Base-by-base conservation (phyloP, 2,888 invertebrate genomes). In the Leistus spinibarbis region DNA sequence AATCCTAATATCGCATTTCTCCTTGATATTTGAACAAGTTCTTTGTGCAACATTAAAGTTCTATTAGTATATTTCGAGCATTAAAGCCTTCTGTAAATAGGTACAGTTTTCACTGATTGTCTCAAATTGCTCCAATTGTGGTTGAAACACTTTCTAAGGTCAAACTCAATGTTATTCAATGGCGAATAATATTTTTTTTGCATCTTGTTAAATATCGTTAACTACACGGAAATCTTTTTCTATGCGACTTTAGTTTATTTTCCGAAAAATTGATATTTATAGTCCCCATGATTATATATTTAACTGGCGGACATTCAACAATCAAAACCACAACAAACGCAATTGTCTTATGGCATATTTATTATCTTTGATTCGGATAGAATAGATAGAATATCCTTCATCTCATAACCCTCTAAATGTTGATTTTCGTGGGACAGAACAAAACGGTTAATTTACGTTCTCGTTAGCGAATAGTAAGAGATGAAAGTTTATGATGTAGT, bases 151-250 rank as follows among this genome's bases (percentile, higher is more conserved):
- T 40, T 40, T 40, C 24, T 24, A 24, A 24, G n/a, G 1, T 17
- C 1, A 16, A 19, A 10, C 17, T 19, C 60, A 22, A 22, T 19
- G 40, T 40, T 40, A 7, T 40, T 40, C 40, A 60, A 22, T 19
- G 60, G 16, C 20, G 60, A 60, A 60, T 60, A 17, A 60, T 60
- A n/a, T 60, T 60, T 60, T 60, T 69, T 69, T 69, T 57, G 57
- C 60, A 24, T 57, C 16, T 16, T 40, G 69, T 56, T 60, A 69
- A 69, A 60, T 69, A 60, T 60, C 69, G 60, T 27, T 60, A 60
- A 69, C 27, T 69, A 56, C 56, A 40, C 57, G 19, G 60, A 56
- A 57, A 27, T 60, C 60, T 13, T 69, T 60, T 54, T 16, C n/a
- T 23, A 57, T 69, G 69, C 56, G 60, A 20, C 57, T 60, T 60